phyloP scores from a whole-genome alignment of 1,140 invertebrate species.

The Musca vetustissima region DNA sequence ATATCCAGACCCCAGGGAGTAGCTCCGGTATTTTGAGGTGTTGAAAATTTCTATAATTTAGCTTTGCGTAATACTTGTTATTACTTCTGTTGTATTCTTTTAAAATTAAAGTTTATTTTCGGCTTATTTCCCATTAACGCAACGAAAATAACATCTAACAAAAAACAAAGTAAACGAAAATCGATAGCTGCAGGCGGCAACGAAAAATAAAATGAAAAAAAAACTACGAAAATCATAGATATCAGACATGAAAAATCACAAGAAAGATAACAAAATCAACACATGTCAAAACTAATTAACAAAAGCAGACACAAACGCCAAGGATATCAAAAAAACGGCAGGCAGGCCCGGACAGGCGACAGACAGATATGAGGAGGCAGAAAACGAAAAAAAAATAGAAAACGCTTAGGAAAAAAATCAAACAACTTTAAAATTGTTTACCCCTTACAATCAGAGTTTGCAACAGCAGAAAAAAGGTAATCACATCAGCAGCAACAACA shows the following conservation, averaged over 20 bases:
- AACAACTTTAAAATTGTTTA: background rate
- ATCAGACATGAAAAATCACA: slow-evolving; percentile 15
- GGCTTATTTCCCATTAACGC: no score
- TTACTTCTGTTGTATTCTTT: no score
- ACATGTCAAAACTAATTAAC: slow-evolving; percentile 26
- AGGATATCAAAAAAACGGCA: background rate
- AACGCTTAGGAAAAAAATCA: background rate
- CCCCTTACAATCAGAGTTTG: background rate
- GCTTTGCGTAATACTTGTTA: no score
- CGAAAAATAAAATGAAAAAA: background rate
- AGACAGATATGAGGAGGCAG: background rate
- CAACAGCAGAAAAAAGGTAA: background rate
- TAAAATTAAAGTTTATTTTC: no score
- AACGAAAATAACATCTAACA: no score
- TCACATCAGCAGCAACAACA: background rate
- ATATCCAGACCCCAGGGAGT: no score
- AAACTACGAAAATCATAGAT: background rate
- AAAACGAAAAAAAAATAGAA: no score
- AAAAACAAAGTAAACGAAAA: no score
- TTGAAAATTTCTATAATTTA: no score
- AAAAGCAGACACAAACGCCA: slow-evolving; percentile 20
- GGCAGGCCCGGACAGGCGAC: background rate
- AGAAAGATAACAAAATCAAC: slow-evolving; percentile 20
- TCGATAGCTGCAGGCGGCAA: no score
- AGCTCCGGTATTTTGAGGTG: no score